These are phyloP conservation scores for Colistium nudipinnis DNA, from an alignment of 2,113 vertebrate species.

Conservation along the genomic window DNA sequence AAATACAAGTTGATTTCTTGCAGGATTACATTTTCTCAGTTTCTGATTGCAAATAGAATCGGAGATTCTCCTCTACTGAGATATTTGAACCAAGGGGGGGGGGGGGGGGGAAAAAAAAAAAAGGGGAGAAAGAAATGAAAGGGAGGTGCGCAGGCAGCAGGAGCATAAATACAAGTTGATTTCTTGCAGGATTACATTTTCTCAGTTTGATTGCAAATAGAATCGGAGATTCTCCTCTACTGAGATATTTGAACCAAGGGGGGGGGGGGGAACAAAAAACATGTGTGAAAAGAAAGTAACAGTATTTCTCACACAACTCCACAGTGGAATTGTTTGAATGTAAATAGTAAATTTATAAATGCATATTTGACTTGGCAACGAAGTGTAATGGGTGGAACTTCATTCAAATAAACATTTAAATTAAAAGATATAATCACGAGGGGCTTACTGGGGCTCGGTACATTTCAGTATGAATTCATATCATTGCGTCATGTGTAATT, in stretches of 20 bases:
- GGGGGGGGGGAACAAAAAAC: too few relatives aligned
- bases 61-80: slow-evolving; percentile 41
- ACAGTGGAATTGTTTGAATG: slow-evolving; percentile 26
- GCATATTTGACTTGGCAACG: slow-evolving; percentile 26
- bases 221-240: slow-evolving; percentile 31
- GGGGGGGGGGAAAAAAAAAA: too few relatives aligned
- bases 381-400: slow-evolving; percentile 4
- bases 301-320: slow-evolving; percentile 21
- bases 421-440: slow-evolving; percentile 1
- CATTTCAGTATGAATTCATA: slow-evolving; percentile 16
- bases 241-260: slow-evolving; percentile 55
- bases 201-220: slow-evolving; percentile 43
- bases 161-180: slow-evolving; percentile 69
- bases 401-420: slow-evolving; percentile 18
- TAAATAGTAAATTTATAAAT: slow-evolving; percentile 35
- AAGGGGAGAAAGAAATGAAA: too few relatives aligned
- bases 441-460: slow-evolving; percentile 18
- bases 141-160: slow-evolving; percentile 64
- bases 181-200: slow-evolving; percentile 59
- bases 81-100: slow-evolving; percentile 46
- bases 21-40: slow-evolving; percentile 56
- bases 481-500: slow-evolving; percentile 25
- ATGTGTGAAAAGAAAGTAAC: slow-evolving; percentile 2
- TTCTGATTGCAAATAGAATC: slow-evolving; percentile 41
- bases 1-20: slow-evolving; percentile 65